Conservation (phyloP, 2,797 vertebrate genomes). For the Merluccius polli region DNA sequence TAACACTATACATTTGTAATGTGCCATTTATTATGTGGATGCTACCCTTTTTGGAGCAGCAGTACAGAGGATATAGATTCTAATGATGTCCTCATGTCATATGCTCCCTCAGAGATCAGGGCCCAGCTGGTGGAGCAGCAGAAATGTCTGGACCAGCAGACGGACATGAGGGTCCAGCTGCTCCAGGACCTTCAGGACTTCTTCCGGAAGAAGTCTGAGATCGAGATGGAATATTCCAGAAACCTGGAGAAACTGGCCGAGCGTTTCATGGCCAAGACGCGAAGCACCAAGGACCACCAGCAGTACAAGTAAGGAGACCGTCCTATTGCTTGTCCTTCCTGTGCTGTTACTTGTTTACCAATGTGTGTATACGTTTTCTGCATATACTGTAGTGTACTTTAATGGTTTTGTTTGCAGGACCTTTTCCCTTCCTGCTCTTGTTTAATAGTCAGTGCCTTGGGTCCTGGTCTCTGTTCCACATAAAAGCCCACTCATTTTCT, state of each 20-base stretch:
- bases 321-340: not conserved
- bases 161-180: constrained; percentile 95
- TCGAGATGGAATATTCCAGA: constrained; percentile 96
- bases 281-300: constrained; percentile 97
- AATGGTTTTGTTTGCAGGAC: not conserved
- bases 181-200: constrained; percentile 98
- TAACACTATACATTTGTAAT: not conserved
- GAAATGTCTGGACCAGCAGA: constrained; percentile 98
- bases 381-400: not conserved
- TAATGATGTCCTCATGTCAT: not conserved
- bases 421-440: not conserved
- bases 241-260: constrained; percentile 96
- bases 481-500: not conserved
- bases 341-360: not conserved
- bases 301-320: constrained; percentile 87
- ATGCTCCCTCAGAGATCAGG: constrained; percentile 81
- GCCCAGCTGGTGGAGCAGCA: constrained; percentile 96
- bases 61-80: not conserved
- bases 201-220: constrained; percentile 98
- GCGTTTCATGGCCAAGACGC: constrained; percentile 98
- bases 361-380: not conserved
- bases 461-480: not conserved
- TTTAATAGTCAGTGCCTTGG: not conserved
- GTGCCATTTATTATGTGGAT: not conserved
- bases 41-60: not conserved